These are phyloP conservation scores for Hybognathus amarus DNA, from an alignment of 2,797 vertebrate genomes.

Conservation along the genomic window DNA sequence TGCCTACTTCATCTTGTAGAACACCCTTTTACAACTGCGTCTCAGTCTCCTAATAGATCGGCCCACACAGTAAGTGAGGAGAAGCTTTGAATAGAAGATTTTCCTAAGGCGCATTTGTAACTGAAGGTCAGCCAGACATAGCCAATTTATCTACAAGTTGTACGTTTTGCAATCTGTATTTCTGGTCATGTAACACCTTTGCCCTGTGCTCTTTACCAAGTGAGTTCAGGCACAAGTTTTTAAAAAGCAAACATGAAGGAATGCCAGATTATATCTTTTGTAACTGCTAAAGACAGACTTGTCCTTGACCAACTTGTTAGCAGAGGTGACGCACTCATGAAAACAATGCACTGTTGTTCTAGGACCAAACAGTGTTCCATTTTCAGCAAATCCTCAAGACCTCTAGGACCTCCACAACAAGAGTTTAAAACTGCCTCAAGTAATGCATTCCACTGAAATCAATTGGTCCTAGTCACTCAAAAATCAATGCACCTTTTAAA, in stretches of 20 bases:
- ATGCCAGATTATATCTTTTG: not conserved
- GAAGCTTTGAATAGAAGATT: slow-evolving; percentile 47
- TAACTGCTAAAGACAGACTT: slow-evolving; percentile 14
- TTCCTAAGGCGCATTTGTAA: slow-evolving; percentile 37
- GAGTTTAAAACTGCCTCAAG: slow-evolving; percentile 45
- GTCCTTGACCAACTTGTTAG: slow-evolving; percentile 41
- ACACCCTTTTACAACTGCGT: slow-evolving; percentile 47
- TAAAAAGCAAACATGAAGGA: not conserved
- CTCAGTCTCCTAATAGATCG: slow-evolving; percentile 38
- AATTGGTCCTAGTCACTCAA: slow-evolving; percentile 53
- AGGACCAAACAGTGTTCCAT: slow-evolving; percentile 21
- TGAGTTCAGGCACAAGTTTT: slow-evolving; percentile 1
- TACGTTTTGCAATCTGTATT: slow-evolving; percentile 2
- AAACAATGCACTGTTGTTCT: not conserved
- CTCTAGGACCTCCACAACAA: slow-evolving; percentile 11
- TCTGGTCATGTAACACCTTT: slow-evolving; percentile 8
- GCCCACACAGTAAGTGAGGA: slow-evolving; percentile 42
- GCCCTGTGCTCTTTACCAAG: slow-evolving; percentile 23
- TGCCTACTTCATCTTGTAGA: slow-evolving; percentile 48
- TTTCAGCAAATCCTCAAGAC: slow-evolving; percentile 34
- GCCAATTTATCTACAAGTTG: slow-evolving; percentile 8
- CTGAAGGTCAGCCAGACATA: slow-evolving; percentile 46
- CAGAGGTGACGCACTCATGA: not conserved
- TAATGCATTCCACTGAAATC: slow-evolving; percentile 44
- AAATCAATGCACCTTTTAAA: slow-evolving; percentile 57